A percentile compares a stretch with the other conserved stretches of the same genome.
Conservation (phyloP, 2,113 vertebrate genomes). For the Semnornis frantzii region DNA sequence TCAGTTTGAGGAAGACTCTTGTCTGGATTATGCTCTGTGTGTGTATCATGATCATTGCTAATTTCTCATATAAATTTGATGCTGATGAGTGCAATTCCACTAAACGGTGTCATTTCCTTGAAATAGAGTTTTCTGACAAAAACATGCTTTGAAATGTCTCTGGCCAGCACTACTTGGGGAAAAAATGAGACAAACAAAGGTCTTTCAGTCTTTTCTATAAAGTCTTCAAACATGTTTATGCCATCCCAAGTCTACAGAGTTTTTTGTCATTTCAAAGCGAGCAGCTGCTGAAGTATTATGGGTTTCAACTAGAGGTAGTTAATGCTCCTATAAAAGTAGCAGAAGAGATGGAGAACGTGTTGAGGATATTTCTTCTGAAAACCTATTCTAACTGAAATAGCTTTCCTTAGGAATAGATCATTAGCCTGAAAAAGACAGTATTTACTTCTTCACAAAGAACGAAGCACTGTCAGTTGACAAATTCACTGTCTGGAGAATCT, state of each 20-base stretch:
- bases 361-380: background rate
- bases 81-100: background rate
- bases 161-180: background rate
- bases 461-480: background rate
- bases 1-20: background rate
- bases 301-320: conserved; percentile 75
- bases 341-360: conserved; percentile 54
- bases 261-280: conserved; percentile 81
- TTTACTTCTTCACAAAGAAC: background rate
- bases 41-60: background rate
- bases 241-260: conserved; percentile 68
- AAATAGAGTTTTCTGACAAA: background rate
- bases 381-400: background rate
- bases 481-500: background rate
- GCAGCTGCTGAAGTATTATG: conserved; percentile 81
- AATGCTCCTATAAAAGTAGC: conserved; percentile 74
- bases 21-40: background rate
- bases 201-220: conserved; percentile 17
- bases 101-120: background rate
- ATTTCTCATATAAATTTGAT: background rate
- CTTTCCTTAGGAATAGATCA: conserved; percentile 12
- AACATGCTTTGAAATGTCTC: conserved; percentile 36
- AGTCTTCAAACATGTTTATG: background rate
- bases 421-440: conserved; percentile 21
- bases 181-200: background rate